Evolutionary conservation across 2,888 invertebrate species (phyloP).

Genomic region (Teleiodes luculella): DNA sequence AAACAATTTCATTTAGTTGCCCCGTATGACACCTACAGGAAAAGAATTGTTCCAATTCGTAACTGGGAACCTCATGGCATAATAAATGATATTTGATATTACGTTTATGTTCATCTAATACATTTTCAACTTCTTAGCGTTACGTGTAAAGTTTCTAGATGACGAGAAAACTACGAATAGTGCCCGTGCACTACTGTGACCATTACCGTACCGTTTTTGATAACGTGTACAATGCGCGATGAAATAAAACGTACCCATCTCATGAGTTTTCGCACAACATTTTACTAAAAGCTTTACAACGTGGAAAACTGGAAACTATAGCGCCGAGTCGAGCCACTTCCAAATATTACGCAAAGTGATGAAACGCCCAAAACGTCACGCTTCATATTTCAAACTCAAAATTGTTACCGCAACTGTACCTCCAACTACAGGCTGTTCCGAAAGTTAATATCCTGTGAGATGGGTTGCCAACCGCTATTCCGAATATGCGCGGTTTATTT

Average conservation of each 20-base stretch:
- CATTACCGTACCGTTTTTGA: no score
- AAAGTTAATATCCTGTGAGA: conserved; percentile 39
- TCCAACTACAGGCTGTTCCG: conserved; percentile 16
- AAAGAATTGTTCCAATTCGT: no score
- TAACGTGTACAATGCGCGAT: background rate
- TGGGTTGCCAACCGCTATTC: background rate
- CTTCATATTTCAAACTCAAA: conserved; percentile 18
- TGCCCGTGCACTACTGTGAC: no score
- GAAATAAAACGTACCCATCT: background rate
- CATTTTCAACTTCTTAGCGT: no score
- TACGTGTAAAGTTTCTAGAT: no score
- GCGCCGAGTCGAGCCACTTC: background rate
- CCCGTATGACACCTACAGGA: no score
- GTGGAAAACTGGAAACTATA: background rate
- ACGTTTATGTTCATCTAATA: no score
- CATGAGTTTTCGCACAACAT: background rate
- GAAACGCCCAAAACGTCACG: conserved; percentile 9
- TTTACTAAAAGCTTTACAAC: background rate
- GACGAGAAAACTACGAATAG: no score
- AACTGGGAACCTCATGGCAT: no score
- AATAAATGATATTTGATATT: no score
- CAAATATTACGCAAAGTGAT: conserved; percentile 8
- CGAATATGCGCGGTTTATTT: no score
- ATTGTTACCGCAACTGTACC: conserved; percentile 11
- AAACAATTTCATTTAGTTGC: no score